Base-by-base conservation (phyloP, 2,797 vertebrate species). In the Myotis pilosus region DNA sequence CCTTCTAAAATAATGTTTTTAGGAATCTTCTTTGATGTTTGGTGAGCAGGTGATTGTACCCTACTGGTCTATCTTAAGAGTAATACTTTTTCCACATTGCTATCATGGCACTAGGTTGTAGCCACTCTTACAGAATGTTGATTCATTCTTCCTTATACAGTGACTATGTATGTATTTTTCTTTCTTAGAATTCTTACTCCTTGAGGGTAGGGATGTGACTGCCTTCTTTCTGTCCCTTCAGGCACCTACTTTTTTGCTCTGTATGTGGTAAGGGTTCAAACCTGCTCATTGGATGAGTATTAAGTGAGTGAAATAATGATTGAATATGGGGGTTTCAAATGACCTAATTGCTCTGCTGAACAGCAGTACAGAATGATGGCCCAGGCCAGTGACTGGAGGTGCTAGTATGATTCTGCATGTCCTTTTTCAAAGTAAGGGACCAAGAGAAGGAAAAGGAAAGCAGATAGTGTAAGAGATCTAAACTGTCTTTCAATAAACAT, bases 381-480 rank as follows among this genome's bases (percentile, higher is more conserved):
- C 66, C 19, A 36, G 38, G 28, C 23, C n/a, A 47, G 78, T 41
- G 72, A 79, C 57, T 78, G 41, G 33, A 66, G 44, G 30, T 51
- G 68, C 87, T 57, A 38, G 8, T 33, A 71, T 69, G 38, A 53
- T 47, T 53, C 51, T 47, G 3, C 10, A 64, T 16, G 12, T 36
- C 23, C 17, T n/a, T 85, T 95, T 82, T 53, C 82, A 81, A 95
- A 92, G 89, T 64, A 74, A 87, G 81, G 38, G 62, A 33, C 47
- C 44, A 85, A 93, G 82, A 92, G 76, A 96, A 78, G 66, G 9
- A 86, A 89, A 92, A 86, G 30, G 64, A 92, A 88, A 89, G 47
- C 47, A 89, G 81, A 94, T 38, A 76, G 47, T 38, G 36, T 95
- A 96, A 79, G 84, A 92, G 33, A 87, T 82, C 51, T 53, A 84